Conservation (phyloP, 1,140 invertebrate genomes). For the Papilio machaon region DNA sequence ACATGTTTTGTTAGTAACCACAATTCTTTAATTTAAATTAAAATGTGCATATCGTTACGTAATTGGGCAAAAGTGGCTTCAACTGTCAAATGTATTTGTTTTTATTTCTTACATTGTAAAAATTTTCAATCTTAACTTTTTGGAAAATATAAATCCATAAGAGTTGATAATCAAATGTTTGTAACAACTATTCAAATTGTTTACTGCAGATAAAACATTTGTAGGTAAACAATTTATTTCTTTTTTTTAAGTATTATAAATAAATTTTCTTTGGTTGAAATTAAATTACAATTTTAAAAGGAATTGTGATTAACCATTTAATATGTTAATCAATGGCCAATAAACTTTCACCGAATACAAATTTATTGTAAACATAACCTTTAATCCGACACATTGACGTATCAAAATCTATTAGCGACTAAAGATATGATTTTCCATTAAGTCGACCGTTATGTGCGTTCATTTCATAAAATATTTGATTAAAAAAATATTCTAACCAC, state of each 20-base stretch:
- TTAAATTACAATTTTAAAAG: not conserved
- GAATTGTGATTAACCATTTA: constrained; percentile 13
- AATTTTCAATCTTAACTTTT: too few species aligned
- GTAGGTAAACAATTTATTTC: too few species aligned
- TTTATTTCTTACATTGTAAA: too few species aligned
- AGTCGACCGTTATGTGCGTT: constrained; percentile 26
- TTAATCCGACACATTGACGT: constrained; percentile 16
- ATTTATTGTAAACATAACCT: constrained; percentile 37
- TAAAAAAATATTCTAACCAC: constrained; percentile 29
- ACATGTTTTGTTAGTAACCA: not conserved
- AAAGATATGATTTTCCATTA: constrained; percentile 31
- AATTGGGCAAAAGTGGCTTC: too few species aligned
- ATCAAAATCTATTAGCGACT: constrained; percentile 33
- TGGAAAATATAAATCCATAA: too few species aligned
- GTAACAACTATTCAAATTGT: too few species aligned
- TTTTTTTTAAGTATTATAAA: too few species aligned
- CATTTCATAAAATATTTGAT: constrained; percentile 25
- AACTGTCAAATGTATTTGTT: too few species aligned
- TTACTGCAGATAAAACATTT: too few species aligned
- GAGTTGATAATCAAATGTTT: too few species aligned
- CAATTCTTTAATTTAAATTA: not conserved
- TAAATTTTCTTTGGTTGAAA: not conserved
- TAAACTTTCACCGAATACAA: constrained; percentile 25
- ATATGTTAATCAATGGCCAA: constrained; percentile 36
- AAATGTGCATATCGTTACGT: too few species aligned